Base-by-base conservation (phyloP, 2,113 vertebrate genomes). In the Sprattus sprattus region DNA sequence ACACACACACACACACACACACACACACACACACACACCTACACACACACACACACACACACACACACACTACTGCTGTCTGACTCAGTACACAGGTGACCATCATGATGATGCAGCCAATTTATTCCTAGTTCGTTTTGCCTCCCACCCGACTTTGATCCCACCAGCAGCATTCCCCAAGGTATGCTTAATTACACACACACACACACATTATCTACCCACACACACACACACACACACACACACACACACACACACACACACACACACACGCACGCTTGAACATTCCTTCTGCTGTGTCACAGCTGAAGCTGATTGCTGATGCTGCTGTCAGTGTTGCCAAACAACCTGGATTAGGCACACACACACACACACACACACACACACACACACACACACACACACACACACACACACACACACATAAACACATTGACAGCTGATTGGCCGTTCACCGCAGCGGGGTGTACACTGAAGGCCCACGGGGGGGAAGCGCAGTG, bases 351-450 rank as follows among this genome's bases (percentile, higher is more conserved):
- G 39, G 39, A 39, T 39, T 39, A 39, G 39, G 28, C 64, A 67
- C 22, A 28, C 64, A 67, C 71, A 39, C 71, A 39, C 71, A 39
- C 28, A 15, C 67, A 39, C 67, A 28, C 64, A 28, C 64, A 28
- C 64, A 9, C 64, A 28, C 64, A 28, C 64, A 25, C 64, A 28
- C 64, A 11, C 49, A 64, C 52, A 44, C 52, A 64, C 32, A 84
- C 16, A 45, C 54, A 67, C 39, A 71, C 83, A 71, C 60, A 84
- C 83, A 57, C 82, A 83, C 82, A 60, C 52, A 83, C 82, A 64
- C 82, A 83, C 82, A 64, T 32, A n/a, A 32, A 64, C 82, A 83
- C 32, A 83, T 32, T 22, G 1, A 45, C 82, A 64, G 10, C 25
- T 54, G 50, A 39, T 83, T 32, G 8, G 13, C 4, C n/a, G 52